Evolutionary conservation across 1,140 invertebrate species (phyloP).

Genomic region (Cecropterus lyciades): DNA sequence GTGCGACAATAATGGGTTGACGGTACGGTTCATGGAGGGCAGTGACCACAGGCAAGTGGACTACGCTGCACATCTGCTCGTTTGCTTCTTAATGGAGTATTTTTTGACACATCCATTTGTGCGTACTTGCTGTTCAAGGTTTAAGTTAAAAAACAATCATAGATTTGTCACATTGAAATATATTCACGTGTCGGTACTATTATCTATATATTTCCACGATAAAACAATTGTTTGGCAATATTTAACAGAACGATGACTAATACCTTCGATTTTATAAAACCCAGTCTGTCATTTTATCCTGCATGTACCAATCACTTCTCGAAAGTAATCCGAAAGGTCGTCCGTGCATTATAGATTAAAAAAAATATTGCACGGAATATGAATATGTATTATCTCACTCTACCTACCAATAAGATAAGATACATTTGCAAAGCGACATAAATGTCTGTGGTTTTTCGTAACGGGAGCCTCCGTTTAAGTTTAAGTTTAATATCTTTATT

Average conservation of each 20-base stretch:
- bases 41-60: no score
- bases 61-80: no score
- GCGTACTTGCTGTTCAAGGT: no score
- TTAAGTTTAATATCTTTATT: no score
- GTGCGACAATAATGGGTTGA: no score
- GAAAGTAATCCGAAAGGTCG: conserved; percentile 29
- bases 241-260: conserved; percentile 27
- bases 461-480: no score
- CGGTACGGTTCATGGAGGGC: no score
- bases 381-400: conserved; percentile 5
- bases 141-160: no score
- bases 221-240: conserved; percentile 7
- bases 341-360: conserved; percentile 23
- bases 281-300: conserved; percentile 10
- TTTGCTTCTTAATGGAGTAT: no score
- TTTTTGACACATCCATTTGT: no score
- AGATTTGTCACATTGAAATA: not conserved
- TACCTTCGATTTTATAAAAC: conserved; percentile 24
- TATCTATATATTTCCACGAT: not conserved
- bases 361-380: conserved; percentile 14
- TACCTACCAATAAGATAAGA: conserved; percentile 1
- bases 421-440: not conserved
- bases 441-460: no score
- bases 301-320: conserved; percentile 30
- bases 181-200: not conserved